Evolutionary conservation across 2,113 vertebrate species (phyloP).

Genomic region (Eublepharis macularius): DNA sequence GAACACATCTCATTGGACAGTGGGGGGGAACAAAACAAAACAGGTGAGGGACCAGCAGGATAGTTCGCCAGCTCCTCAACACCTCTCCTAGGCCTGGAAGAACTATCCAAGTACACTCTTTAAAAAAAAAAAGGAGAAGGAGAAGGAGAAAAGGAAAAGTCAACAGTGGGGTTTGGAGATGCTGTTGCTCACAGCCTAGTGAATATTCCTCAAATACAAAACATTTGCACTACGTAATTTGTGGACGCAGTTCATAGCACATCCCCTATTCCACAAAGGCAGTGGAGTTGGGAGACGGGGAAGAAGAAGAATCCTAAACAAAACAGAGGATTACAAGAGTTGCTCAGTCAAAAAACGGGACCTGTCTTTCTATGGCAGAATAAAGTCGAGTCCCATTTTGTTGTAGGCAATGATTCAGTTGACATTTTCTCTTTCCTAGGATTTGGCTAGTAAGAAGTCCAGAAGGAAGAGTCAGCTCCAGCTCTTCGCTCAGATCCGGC

Average conservation of each 20-base stretch:
- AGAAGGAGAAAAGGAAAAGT: not conserved
- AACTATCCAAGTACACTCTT: not conserved
- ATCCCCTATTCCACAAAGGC: not conserved
- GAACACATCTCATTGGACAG: too few species aligned
- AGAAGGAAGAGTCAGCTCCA: not conserved
- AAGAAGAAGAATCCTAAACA: not conserved
- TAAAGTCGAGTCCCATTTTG: not conserved
- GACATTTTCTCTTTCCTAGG: not conserved
- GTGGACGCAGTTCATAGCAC: not conserved
- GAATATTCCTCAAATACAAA: not conserved
- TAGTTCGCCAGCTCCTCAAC: too few species aligned
- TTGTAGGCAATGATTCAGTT: not conserved
- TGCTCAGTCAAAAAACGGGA: not conserved
- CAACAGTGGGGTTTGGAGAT: not conserved
- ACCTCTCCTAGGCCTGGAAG: too few species aligned
- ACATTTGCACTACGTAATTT: not conserved
- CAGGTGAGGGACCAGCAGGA: too few species aligned
- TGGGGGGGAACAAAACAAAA: not conserved
- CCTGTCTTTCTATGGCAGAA: not conserved
- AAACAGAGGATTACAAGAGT: not conserved
- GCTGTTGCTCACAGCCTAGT: not conserved
- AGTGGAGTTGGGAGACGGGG: too few species aligned
- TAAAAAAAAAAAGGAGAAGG: too few species aligned
- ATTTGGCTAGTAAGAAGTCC: not conserved
- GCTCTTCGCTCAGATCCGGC: not conserved